Evolutionary conservation across 2,113 vertebrate species (phyloP).

Genomic region (Gopherus evgoodei): DNA sequence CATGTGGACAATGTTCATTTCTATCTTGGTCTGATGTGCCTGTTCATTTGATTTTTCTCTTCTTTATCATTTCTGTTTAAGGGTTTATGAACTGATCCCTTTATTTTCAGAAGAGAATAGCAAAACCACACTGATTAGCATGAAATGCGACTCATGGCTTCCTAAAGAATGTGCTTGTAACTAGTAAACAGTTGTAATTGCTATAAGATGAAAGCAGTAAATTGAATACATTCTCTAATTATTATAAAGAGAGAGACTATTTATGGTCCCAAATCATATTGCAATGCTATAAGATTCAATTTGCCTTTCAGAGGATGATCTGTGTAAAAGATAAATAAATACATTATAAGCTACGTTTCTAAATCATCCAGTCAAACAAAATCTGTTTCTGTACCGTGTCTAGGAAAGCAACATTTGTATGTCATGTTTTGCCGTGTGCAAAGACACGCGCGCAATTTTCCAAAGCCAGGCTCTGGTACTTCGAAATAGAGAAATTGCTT

Average conservation of each 20-base stretch:
- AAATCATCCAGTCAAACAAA: neutral
- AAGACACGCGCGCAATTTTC: neutral
- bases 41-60: conserved; percentile 19
- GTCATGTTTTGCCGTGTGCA: accelerated
- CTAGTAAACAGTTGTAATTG: conserved; percentile 70
- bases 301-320: conserved; percentile 21
- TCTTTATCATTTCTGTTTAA: conserved; percentile 45
- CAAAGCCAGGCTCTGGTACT: neutral
- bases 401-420: neutral
- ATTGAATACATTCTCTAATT: conserved; percentile 60
- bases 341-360: neutral
- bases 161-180: conserved; percentile 52
- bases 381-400: neutral
- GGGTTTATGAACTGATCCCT: conserved; percentile 53
- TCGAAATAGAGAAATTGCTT: neutral
- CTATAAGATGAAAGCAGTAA: conserved; percentile 68
- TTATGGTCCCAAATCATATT: conserved; percentile 43
- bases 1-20: neutral
- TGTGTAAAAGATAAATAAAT: conserved; percentile 33
- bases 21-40: conserved; percentile 43
- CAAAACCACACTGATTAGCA: conserved; percentile 65
- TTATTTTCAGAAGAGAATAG: conserved; percentile 60
- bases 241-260: conserved; percentile 48
- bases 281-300: conserved; percentile 22
- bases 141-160: conserved; percentile 56